A percentile compares a stretch with the other conserved stretches of the same genome.
These are phyloP conservation scores for Trogon surrucura DNA, from an alignment of 2,113 vertebrate genomes.

Conservation along the genomic window DNA sequence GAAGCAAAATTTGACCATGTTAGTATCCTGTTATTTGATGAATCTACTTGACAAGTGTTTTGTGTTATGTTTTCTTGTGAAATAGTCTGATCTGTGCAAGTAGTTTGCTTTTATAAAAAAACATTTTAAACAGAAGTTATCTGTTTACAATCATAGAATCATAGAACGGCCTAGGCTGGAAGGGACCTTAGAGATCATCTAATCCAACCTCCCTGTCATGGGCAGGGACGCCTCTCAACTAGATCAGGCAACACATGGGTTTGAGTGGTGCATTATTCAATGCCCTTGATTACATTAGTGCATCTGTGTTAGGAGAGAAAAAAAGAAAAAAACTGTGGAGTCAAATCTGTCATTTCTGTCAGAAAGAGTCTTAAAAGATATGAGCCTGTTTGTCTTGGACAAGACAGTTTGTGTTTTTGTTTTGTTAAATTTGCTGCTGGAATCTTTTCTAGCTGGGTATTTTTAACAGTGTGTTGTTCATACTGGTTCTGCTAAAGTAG, in stretches of 20 bases:
- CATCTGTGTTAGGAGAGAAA: background rate
- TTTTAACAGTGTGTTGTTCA: background rate
- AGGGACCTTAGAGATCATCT: no score
- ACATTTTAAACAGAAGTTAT: background rate
- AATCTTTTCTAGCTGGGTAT: background rate
- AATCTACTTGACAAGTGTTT: background rate
- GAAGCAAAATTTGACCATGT: background rate
- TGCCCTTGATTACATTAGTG: background rate
- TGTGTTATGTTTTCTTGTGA: background rate
- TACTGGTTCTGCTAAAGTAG: background rate
- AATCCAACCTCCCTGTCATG: no score
- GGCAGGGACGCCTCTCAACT: no score
- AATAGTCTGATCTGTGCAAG: background rate
- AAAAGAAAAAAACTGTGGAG: background rate
- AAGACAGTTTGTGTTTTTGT: background rate
- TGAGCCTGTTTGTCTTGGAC: background rate
- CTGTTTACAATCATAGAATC: background rate
- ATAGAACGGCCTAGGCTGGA: no score
- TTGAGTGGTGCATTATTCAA: background rate
- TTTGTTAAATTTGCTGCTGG: background rate
- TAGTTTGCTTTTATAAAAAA: background rate
- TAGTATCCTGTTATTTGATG: background rate
- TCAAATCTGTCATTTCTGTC: background rate
- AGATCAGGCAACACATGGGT: background rate
- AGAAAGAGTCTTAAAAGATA: background rate